Conservation (phyloP, 2,797 vertebrate species). For the Sebastes minor region DNA sequence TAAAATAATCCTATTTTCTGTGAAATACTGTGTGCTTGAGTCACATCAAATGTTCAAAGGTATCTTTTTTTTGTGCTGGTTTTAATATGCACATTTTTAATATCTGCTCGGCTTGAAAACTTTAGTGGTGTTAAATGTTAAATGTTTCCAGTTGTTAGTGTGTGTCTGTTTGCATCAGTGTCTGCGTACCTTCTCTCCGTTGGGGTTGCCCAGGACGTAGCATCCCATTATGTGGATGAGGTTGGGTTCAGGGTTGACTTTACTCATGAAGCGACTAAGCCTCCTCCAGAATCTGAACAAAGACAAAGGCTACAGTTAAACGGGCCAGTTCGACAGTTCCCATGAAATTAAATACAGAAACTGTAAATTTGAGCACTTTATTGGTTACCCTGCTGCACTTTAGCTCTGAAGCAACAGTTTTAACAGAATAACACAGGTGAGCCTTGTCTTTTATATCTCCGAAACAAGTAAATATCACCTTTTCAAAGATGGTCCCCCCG, state of each 20-base stretch:
- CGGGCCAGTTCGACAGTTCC: not conserved
- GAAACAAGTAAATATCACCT: conserved; percentile 3
- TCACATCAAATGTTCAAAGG: not conserved
- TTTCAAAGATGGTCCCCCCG: not conserved
- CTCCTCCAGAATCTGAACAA: conserved; percentile 94
- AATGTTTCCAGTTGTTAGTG: not conserved
- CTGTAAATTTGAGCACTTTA: not conserved
- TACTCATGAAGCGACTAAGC: conserved; percentile 96
- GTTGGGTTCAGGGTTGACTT: conserved; percentile 96
- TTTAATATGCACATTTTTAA: not conserved
- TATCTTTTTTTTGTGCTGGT: not conserved
- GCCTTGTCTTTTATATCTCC: not conserved
- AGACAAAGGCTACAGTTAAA: conserved; percentile 5
- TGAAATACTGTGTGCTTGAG: not conserved
- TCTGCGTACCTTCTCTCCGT: conserved; percentile 93
- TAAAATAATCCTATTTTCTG: not conserved
- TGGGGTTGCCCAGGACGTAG: conserved; percentile 97
- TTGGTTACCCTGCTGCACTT: not conserved
- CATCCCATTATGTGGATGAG: conserved; percentile 98
- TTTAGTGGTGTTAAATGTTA: not conserved
- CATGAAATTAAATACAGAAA: not conserved
- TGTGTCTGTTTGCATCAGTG: not conserved
- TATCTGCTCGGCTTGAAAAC: not conserved
- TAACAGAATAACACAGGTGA: not conserved
- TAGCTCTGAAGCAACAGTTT: not conserved